phyloP scores from a whole-genome alignment of 2,888 invertebrate species.

The Belgica antarctica region DNA sequence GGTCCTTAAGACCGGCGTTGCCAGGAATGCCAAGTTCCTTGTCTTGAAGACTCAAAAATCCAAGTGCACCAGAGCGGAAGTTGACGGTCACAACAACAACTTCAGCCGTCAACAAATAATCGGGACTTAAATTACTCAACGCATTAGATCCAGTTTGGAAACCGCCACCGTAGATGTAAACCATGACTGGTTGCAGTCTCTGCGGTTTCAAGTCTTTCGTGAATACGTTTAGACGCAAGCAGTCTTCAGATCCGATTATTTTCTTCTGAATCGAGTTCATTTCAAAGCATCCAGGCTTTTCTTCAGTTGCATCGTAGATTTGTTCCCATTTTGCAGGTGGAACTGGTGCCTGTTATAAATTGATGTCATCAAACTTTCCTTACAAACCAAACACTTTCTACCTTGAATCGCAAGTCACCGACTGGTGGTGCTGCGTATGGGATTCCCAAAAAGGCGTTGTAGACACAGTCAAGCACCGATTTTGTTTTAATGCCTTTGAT shows the following conservation, averaged over 20 bases:
- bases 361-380: too few species aligned
- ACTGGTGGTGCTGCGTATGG: slow-evolving; percentile 31
- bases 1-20: slow-evolving; percentile 59
- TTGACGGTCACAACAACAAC: slow-evolving; percentile 56
- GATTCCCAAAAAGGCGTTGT: slow-evolving; percentile 24
- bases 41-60: slow-evolving; percentile 57
- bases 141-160: slow-evolving; percentile 56
- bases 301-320: slow-evolving; percentile 53
- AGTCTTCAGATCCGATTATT: slow-evolving; percentile 58
- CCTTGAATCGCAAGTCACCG: slow-evolving; percentile 19
- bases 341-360: too few species aligned
- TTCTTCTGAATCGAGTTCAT: slow-evolving; percentile 50
- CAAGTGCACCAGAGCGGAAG: slow-evolving; percentile 57
- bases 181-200: slow-evolving; percentile 53
- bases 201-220: slow-evolving; percentile 48
- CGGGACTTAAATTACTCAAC: slow-evolving; percentile 54
- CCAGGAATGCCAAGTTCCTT: slow-evolving; percentile 56
- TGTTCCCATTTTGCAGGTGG: slow-evolving; percentile 54
- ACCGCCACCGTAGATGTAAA: slow-evolving; percentile 58
- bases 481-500: slow-evolving; percentile 13
- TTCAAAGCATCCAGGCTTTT: slow-evolving; percentile 52
- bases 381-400: too few species aligned
- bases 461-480: not conserved
- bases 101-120: slow-evolving; percentile 56
- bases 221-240: slow-evolving; percentile 58